Evolutionary conservation across 2,888 invertebrate genomes (phyloP).

Genomic region (Drosophila percnosoma): DNA sequence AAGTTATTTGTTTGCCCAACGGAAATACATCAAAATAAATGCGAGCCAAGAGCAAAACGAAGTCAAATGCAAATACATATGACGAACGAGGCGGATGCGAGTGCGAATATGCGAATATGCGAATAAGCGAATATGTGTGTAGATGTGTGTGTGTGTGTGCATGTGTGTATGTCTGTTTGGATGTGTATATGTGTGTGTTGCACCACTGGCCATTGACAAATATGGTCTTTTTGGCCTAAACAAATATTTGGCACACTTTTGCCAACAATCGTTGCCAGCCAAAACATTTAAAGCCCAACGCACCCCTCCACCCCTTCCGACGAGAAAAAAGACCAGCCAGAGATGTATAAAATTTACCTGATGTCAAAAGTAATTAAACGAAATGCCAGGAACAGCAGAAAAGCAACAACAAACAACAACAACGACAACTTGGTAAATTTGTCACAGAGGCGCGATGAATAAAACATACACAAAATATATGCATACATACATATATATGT

Average conservation of each 20-base stretch:
- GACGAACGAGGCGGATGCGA: slow-evolving; percentile 28
- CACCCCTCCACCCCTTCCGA: not conserved
- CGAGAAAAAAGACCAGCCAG: slow-evolving; percentile 32
- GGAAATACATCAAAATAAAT: slow-evolving; percentile 78
- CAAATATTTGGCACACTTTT: slow-evolving; percentile 75
- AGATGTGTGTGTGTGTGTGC: not conserved
- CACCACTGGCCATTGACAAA: slow-evolving; percentile 63
- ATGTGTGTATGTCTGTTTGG: slow-evolving; percentile 23
- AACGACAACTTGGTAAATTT: slow-evolving; percentile 25
- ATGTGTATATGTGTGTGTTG: slow-evolving; percentile 12
- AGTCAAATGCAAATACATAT: slow-evolving; percentile 69
- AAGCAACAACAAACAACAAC: slow-evolving; percentile 12
- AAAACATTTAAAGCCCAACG: not conserved
- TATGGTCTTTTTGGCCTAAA: slow-evolving; percentile 59
- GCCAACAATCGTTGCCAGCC: slow-evolving; percentile 6
- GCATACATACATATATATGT: not conserved
- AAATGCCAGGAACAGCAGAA: slow-evolving; percentile 67
- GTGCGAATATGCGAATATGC: not conserved
- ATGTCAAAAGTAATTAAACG: slow-evolving; percentile 78
- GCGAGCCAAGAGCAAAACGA: slow-evolving; percentile 50
- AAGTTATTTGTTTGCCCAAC: slow-evolving; percentile 66
- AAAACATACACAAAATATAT: slow-evolving; percentile 4
- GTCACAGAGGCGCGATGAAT: slow-evolving; percentile 31
- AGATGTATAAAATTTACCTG: slow-evolving; percentile 67
- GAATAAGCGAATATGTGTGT: not conserved